Percentiles rank a stretch among this genome's conserved stretches.
Conservation (phyloP, 1,140 invertebrate species). For the Trichogramma pretiosum region DNA sequence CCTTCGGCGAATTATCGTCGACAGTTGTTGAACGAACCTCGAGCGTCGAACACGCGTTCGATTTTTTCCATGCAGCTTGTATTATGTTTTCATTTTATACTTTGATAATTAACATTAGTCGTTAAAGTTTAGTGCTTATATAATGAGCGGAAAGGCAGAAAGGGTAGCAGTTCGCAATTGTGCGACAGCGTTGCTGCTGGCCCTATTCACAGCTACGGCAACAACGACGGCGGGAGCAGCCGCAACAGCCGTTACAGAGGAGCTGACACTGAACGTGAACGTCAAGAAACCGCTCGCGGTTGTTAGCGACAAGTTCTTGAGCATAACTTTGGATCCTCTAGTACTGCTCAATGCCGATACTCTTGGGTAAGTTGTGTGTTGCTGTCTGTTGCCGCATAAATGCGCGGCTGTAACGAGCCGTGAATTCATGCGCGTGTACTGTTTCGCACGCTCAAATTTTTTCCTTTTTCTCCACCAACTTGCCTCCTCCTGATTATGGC, state of each 20-base stretch:
- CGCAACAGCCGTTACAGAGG: conserved; percentile 15
- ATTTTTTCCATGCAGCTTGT: not conserved
- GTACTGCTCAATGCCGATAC: conserved; percentile 35
- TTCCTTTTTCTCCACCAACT: no score
- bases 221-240: no score
- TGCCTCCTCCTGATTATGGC: not conserved
- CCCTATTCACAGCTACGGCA: no score
- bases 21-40: conserved; percentile 7
- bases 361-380: conserved; percentile 45
- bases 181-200: not conserved
- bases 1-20: no score
- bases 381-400: not conserved
- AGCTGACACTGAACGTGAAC: conserved; percentile 31
- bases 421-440: no score
- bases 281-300: conserved; percentile 43
- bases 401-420: not conserved
- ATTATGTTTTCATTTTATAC: conserved; percentile 9
- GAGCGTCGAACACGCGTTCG: not conserved
- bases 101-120: no score
- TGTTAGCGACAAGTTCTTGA: conserved; percentile 54
- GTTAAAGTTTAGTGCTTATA: no score
- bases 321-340: conserved; percentile 53
- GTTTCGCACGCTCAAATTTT: no score
- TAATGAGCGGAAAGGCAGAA: no score
- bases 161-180: no score